Evolutionary conservation across 1,140 invertebrate species (phyloP), one percentile per base, ranked within the genome.

Genomic region (Zophobas atratus): DNA sequence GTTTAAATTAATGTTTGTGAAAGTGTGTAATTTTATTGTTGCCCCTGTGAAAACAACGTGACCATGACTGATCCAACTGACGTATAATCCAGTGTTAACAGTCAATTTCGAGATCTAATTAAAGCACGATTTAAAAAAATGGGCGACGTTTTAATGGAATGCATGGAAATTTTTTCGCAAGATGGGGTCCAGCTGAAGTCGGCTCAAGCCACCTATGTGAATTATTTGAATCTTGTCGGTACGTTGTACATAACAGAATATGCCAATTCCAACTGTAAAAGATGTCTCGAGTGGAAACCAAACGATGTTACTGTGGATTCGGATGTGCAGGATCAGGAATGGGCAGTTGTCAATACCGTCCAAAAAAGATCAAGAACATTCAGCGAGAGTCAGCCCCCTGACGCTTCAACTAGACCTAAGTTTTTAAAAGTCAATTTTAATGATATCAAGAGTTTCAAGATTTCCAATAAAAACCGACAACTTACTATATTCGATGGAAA

Each of bases 221-320:
- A 86, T 2, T 90, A 91, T 77, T 82, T 92, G 20, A 91, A 92
- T 82, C 88, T 88, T 3, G 89, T 90, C 70, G 91, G 91, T 1
- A 89, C 91, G 75, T 84, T 92, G 2, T 90, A 88, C 71, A 86
- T 92, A 67, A 88, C 89, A 1, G 87, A 89, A 80, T 89, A 91
- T 82, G 80, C 85, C 1, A 87, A 88, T 72, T 84, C 86, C 0
- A 86, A 88, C 70, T 82, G 84, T 34, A 86, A 85, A 20, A 86
- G 90, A 79, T 92, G 89, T 53, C 90, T 96, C 46, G 94, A 95
- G 87, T 96, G 94, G 95, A 92, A 92, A 84, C 93, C 93, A 1
- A 91, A 91, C 77, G 94, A 93, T 83, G 90, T 94, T 53, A 91
- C 93, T 39, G 90, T 91, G 33, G 93, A 94, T 79, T 92, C 92